Percentiles rank a stretch among this genome's conserved stretches.
phyloP scores from a whole-genome alignment of 2,113 vertebrate genomes.

The Motacilla alba region DNA sequence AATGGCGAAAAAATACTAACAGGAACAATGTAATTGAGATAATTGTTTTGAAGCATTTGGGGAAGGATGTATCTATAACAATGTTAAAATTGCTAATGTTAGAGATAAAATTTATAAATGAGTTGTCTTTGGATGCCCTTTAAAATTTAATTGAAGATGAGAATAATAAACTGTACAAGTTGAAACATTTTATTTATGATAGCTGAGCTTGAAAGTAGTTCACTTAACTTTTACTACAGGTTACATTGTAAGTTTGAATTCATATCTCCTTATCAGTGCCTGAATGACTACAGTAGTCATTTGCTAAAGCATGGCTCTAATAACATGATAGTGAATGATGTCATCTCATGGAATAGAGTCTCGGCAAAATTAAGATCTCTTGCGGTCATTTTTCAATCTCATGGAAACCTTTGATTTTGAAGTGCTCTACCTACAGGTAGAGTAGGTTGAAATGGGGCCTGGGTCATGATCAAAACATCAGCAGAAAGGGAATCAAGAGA shows the following conservation, averaged over 20 bases:
- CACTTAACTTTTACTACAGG: neutral
- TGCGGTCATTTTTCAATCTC: neutral
- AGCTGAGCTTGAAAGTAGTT: neutral
- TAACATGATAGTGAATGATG: neutral
- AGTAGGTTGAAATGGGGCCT: neutral
- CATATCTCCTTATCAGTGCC: neutral
- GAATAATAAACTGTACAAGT: neutral
- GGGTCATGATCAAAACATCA: neutral
- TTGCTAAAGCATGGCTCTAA: neutral
- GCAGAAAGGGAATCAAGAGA: rapidly evolving
- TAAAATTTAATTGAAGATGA: neutral
- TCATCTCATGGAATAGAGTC: neutral
- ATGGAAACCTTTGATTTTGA: neutral
- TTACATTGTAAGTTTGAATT: neutral
- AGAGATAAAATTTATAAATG: neutral
- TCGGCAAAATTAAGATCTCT: neutral
- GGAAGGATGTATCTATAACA: neutral
- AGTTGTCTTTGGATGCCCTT: neutral
- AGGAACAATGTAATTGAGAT: neutral
- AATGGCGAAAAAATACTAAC: neutral
- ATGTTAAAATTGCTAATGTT: neutral
- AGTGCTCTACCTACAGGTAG: neutral
- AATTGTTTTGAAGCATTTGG: neutral
- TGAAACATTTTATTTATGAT: neutral
- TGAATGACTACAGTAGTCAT: neutral